These are phyloP conservation scores for Etheostoma cragini DNA, from an alignment of 2,113 vertebrate genomes.

Conservation along the genomic window DNA sequence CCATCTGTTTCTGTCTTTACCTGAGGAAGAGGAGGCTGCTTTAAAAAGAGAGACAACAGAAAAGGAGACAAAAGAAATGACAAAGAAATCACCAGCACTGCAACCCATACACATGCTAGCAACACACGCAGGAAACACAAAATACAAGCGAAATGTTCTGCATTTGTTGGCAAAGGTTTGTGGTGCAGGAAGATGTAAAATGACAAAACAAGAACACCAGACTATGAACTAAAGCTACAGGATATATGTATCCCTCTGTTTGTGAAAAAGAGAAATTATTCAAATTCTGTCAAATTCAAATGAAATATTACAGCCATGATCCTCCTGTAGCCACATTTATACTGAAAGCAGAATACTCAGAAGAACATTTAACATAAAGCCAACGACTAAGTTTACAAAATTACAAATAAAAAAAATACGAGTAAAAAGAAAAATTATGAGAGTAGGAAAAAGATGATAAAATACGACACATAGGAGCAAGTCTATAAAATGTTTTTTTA, in stretches of 20 bases:
- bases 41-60: constrained; percentile 20
- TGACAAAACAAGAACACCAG: not conserved
- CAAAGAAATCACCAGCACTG: constrained; percentile 48
- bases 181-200: not conserved
- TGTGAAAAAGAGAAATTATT: constrained; percentile 18
- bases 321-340: not conserved
- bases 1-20: constrained; percentile 72
- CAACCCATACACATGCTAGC: constrained; percentile 52
- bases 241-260: not conserved
- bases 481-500: no score
- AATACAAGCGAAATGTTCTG: not conserved
- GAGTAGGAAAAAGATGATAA: no score
- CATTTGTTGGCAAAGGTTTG: not conserved
- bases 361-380: no score
- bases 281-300: constrained; percentile 8
- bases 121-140: constrained; percentile 5
- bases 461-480: no score
- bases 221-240: not conserved
- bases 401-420: no score
- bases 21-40: constrained; percentile 69
- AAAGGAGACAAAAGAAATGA: not conserved
- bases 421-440: no score
- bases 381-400: no score
- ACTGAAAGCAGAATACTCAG: no score
- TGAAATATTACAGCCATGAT: constrained; percentile 11